Evolutionary conservation across 2,888 invertebrate genomes (phyloP), one percentile per base, ranked within the genome.

Genomic region (Pemphredon lugubris): DNA sequence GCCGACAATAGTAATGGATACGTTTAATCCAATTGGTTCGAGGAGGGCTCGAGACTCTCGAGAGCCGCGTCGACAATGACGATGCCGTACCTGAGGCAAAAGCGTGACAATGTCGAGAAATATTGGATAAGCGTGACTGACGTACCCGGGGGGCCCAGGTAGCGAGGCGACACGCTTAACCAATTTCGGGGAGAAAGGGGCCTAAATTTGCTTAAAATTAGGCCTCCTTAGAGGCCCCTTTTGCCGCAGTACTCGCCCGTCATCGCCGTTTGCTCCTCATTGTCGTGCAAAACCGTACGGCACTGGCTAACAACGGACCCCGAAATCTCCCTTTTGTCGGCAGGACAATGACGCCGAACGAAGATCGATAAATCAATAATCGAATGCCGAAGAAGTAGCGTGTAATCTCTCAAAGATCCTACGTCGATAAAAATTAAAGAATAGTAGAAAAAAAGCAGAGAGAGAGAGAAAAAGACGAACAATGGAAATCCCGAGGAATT

Each of bases 1-100:
- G 57, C 59, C 58, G 70, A 87, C 87, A 86, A 88, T 86, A 75
- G 88, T 89, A 89, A 89, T 88, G 81, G 88, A 89, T 89, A 89
- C 84, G 75, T 89, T 87, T 89, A 89, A 89, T 89, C 88, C 89
- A 89, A 89, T 89, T 89, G 87, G 81, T 81, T 58, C 65, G 73
- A 75, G 72, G 73, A 18, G 34, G 69, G 34, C 58, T 59, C 69
- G 59, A 55, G 66, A 54, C 16, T 37, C 18, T 23, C 26, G 18
- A 26, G 39, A 58, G 61, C 23, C 67, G 55, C 61, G 67, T 61
- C 68, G 45, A 83, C 82, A 82, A 82, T 80, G 77, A 72, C 48
- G 57, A 16, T 30, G 60, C 45, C 42, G 42, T 69, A 65, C 60
- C 72, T 60, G 59, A 64, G 54, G 47, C 23, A 48, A 44, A n/a